Evolutionary conservation across 2,113 vertebrate species (phyloP).

Genomic region (Carassius carassius): DNA sequence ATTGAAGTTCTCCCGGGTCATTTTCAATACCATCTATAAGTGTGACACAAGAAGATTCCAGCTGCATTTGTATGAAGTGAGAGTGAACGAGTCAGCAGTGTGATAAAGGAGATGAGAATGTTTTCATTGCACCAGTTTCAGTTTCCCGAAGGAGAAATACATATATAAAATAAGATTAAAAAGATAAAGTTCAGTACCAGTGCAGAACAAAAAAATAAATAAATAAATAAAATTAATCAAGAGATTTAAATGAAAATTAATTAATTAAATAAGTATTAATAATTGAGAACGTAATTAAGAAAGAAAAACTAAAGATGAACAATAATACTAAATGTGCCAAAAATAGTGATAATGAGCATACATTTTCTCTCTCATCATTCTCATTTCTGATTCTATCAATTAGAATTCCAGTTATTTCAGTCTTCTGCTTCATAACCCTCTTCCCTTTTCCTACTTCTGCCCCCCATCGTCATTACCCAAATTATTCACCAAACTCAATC

Average conservation of each 20-base stretch:
- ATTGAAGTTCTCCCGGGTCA: background rate
- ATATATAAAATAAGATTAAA: background rate
- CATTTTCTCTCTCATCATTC: background rate
- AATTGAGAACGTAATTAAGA: background rate
- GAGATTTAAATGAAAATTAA: background rate
- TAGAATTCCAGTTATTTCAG: background rate
- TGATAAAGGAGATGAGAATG: background rate
- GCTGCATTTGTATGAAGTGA: background rate
- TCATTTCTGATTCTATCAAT: conserved; percentile 3
- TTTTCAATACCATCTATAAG: background rate
- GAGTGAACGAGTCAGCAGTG: background rate
- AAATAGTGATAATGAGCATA: background rate
- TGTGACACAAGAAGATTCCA: background rate
- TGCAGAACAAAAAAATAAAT: background rate
- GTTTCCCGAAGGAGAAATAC: background rate
- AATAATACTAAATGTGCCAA: background rate
- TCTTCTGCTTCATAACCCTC: conserved; percentile 17
- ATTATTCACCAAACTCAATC: conserved; percentile 37
- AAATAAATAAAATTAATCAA: background rate
- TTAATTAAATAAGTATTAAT: background rate
- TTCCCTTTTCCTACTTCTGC: conserved; percentile 4
- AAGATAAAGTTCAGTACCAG: background rate
- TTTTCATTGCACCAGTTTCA: background rate
- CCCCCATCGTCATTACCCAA: conserved; percentile 15
- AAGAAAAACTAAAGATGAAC: background rate